Base-by-base conservation (phyloP, 1,140 invertebrate species). In the Euwallacea fornicatus region DNA sequence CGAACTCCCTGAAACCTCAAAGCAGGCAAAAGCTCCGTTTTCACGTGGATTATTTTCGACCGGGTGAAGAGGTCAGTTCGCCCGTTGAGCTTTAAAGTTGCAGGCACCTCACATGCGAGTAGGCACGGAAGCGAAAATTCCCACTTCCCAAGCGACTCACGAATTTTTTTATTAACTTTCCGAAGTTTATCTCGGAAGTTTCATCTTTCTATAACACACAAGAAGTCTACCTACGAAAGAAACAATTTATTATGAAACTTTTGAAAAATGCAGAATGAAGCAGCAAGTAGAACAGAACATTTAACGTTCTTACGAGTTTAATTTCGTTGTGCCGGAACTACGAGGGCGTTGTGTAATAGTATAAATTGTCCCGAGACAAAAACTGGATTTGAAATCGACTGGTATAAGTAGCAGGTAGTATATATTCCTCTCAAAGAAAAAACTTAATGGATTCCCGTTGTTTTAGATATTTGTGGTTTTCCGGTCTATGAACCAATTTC, bases 391-490 rank as follows among this genome's bases (percentile, higher is more conserved):
- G 9, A 50, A 50, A 50, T 50, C 9, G 46, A 50, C 9, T 50
- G 46, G 46, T 11, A 33, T 33, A 50, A 50, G 9, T 13, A 50
- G 9, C 9, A 50, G 7, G 46, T 6, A 50, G 46, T 50, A 50
- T 6, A 50, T 13, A 13, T 50, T 50, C 46, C 13, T 50, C 46
- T 50, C 13, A 13, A 50, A 11, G 2, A 50, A 11, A 11, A 11
- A 11, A 50, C 9, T 50, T 50, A 50, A 50, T 50, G 46, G 46
- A 50, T 50, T 50, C 46, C 46, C 13, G 46, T 50, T 50, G 46
- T 13, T 6, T 50, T 13, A 50, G 46, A 11, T 50, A 50, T 50
- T 50, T 50, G 46, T 50, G 46, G 46, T 50, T 50, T 50, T 50
- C 9, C 46, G 9, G 9, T 50, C 46, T 50, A 10, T 50, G 13